Evolutionary conservation across 2,797 vertebrate genomes (phyloP), one percentile per base, ranked within the genome.

Genomic region (Paedocypris micromegethes): DNA sequence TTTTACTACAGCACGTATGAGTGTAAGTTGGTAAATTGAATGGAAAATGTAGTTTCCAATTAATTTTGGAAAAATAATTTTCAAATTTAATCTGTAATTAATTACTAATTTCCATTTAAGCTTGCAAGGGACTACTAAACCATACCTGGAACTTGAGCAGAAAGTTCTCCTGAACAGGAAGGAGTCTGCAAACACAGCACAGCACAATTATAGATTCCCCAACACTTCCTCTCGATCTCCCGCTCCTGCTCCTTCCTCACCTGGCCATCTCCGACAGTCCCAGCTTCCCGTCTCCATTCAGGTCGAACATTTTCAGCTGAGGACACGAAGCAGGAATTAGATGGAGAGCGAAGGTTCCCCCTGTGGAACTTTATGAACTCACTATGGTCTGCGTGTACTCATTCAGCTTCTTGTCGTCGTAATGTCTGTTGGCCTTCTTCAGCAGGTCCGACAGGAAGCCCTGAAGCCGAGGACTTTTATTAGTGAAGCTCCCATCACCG

Each of bases 361-460:
- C 64, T 58, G 44, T 7, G 66, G 51, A 47, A 9, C 2, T 3
- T 40, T 58, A n/a, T 60, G 4, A 44, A 86, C 95, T 93, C 79
- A 98, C 96, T 5, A 97, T 98, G 50, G 96, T 98, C 76, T 95
- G 89, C 0, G 93, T 98, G 83, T 98, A 98, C 78, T 98, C 96
- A 6, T 91, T 90, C 70, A 98, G 91, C 84, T 95, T 96, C 81
- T 93, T 89, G 50, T 95, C 96, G 0, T 97, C 92, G 0, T 95
- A 95, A 23, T 88, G 90, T 77, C 92, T 88, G 85, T 98, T 97
- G 0, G 96, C 93, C 79, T 96, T 98, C 85, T 94, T 94, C 83
- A 98, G 86, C 82, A 98, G 89, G 82, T 98, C 96, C 0, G 91
- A 93, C 78, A 98, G 89, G 84, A 98, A 98, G 8, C 93, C 93